These are phyloP conservation scores for Ridgeia piscesae DNA, from an alignment of 1,140 invertebrate species.

Conservation along the genomic window DNA sequence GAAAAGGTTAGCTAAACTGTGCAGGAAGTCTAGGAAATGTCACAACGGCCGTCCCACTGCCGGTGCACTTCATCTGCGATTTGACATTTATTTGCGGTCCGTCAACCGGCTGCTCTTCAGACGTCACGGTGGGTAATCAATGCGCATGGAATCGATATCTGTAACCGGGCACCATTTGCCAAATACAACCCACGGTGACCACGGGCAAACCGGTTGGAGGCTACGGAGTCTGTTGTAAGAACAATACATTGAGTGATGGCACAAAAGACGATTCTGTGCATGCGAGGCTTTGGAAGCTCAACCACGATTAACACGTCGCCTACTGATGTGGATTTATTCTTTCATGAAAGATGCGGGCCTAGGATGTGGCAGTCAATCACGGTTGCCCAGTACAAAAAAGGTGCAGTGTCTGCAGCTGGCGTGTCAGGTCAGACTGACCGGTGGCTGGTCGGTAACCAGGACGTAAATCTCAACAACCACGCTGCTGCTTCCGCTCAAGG, in stretches of 20 bases:
- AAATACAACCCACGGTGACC: not conserved
- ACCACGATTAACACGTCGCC: not conserved
- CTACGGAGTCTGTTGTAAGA: not conserved
- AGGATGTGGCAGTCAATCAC: not conserved
- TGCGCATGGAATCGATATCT: not conserved
- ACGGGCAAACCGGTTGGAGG: not conserved
- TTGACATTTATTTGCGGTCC: not conserved
- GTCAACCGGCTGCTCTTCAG: not conserved
- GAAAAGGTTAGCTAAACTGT: too few relatives aligned
- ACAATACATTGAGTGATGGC: not conserved
- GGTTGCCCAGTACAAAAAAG: not conserved
- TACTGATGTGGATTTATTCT: too few relatives aligned
- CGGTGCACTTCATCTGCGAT: not conserved
- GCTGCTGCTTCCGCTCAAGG: not conserved
- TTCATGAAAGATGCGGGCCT: too few relatives aligned
- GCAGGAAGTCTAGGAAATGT: too few relatives aligned
- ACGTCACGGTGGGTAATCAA: not conserved
- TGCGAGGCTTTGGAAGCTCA: not conserved
- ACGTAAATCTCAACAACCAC: not conserved
- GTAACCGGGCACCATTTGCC: not conserved
- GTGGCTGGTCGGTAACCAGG: not conserved
- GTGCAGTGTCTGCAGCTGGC: not conserved
- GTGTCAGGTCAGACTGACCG: not conserved
- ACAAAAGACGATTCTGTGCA: not conserved
- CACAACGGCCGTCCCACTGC: too few relatives aligned